Evolutionary conservation across 2,113 vertebrate genomes (phyloP).

Genomic region (Elaphurus davidianus): DNA sequence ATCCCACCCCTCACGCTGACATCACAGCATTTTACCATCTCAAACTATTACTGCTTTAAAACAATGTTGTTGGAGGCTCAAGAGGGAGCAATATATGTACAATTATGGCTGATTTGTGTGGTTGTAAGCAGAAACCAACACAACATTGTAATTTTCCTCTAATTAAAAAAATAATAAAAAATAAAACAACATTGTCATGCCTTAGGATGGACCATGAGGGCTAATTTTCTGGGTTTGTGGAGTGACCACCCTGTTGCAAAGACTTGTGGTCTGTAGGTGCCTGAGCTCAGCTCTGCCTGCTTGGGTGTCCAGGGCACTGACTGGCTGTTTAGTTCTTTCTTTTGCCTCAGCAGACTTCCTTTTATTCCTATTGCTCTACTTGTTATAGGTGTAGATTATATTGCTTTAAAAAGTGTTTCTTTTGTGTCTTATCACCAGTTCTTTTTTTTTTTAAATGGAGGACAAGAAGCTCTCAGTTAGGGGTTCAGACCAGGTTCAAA

Average conservation of each 20-base stretch:
- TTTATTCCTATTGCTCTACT: neutral
- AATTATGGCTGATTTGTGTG: neutral
- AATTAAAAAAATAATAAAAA: neutral
- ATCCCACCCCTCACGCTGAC: neutral
- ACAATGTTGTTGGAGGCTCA: neutral
- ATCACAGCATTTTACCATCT: neutral
- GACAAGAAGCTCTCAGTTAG: neutral
- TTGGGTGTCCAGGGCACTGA: too few species aligned
- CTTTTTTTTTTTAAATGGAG: neutral
- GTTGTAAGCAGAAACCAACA: neutral
- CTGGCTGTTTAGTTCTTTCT: neutral
- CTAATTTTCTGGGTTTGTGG: neutral
- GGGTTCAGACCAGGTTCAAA: neutral
- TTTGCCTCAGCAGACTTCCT: neutral
- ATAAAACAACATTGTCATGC: neutral
- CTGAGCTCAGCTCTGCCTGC: neutral
- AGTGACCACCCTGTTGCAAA: neutral
- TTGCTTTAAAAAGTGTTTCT: neutral
- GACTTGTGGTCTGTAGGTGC: rapidly evolving
- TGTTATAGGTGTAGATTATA: neutral
- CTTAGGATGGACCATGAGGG: neutral
- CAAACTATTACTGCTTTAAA: neutral
- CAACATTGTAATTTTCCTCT: neutral
- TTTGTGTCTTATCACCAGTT: neutral
- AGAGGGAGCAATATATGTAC: neutral